A percentile compares a stretch with the other conserved stretches of the same genome.
phyloP scores from a whole-genome alignment of 2,888 invertebrate species.

The Lumbricus terrestris region DNA sequence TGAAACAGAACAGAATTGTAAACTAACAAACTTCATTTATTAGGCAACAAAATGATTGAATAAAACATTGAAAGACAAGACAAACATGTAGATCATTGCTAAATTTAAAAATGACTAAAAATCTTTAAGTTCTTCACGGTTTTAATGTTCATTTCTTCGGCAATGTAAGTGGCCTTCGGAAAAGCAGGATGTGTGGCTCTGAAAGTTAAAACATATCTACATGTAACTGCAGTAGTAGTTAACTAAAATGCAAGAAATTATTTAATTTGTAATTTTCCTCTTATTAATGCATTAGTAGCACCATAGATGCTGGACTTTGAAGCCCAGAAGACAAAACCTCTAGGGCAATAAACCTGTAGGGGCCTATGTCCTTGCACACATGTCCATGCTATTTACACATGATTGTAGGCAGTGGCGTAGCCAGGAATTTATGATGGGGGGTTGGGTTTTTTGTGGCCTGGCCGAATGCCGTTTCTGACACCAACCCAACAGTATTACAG shows the following conservation, averaged over 20 bases:
- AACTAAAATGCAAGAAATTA: background rate
- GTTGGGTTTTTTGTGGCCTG: too few species aligned
- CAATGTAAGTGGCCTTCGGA: constrained; percentile 22
- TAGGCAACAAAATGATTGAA: background rate
- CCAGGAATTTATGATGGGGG: too few species aligned
- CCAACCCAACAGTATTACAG: too few species aligned
- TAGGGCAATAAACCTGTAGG: too few species aligned
- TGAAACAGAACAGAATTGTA: background rate
- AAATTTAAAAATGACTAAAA: background rate
- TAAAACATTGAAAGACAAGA: background rate
- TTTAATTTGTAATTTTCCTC: too few species aligned
- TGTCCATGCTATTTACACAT: too few species aligned
- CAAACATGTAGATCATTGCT: background rate
- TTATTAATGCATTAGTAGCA: too few species aligned
- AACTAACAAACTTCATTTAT: background rate
- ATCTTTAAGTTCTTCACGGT: background rate
- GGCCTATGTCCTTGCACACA: too few species aligned
- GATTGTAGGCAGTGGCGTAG: too few species aligned
- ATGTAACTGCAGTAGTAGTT: background rate
- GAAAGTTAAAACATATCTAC: background rate
- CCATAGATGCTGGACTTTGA: too few species aligned
- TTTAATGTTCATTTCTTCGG: constrained; percentile 45
- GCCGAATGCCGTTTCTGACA: too few species aligned
- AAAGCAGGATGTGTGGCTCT: constrained; percentile 31
- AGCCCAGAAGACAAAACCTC: too few species aligned